These are phyloP conservation scores for Acyrthosiphon pisum DNA, from an alignment of 1,140 invertebrate species.

Conservation along the genomic window DNA sequence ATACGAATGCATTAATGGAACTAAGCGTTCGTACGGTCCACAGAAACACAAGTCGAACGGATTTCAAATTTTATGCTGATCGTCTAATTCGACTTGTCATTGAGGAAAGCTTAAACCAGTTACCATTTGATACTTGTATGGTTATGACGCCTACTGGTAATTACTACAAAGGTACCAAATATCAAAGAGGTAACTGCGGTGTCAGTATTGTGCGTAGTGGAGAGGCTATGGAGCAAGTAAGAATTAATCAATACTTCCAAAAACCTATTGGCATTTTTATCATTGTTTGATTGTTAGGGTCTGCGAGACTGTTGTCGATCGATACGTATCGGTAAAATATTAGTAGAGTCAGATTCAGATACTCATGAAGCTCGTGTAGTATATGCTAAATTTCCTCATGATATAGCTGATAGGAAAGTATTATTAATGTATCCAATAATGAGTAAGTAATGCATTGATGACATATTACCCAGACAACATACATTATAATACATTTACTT, in stretches of 20 bases:
- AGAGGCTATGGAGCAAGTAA: conserved; percentile 96
- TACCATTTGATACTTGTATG: conserved; percentile 88
- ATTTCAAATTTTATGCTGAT: conserved; percentile 99
- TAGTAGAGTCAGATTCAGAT: conserved; percentile 95
- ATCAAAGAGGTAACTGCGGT: conserved; percentile 96
- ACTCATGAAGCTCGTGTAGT: conserved; percentile 96
- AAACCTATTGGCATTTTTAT: background rate
- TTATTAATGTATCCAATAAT: conserved; percentile 99
- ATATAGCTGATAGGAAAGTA: conserved; percentile 88
- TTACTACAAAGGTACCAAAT: conserved; percentile 89
- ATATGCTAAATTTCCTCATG: conserved; percentile 97
- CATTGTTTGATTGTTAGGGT: conserved; percentile 69
- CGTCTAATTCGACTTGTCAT: conserved; percentile 92
- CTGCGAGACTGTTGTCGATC: conserved; percentile 96
- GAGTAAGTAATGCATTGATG: conserved; percentile 70
- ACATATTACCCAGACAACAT: background rate
- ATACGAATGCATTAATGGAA: background rate
- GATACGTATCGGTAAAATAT: conserved; percentile 96
- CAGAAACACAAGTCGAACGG: conserved; percentile 90
- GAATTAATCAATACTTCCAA: background rate
- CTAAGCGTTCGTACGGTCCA: conserved; percentile 40
- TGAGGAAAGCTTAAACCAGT: conserved; percentile 96
- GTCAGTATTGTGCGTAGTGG: conserved; percentile 88
- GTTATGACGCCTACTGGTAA: conserved; percentile 93
- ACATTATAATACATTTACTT: conserved; percentile 21